A percentile compares a stretch with the other conserved stretches of the same genome.
These are phyloP conservation scores for Prunella strophiata DNA, from an alignment of 2,797 vertebrate species.

Conservation along the genomic window DNA sequence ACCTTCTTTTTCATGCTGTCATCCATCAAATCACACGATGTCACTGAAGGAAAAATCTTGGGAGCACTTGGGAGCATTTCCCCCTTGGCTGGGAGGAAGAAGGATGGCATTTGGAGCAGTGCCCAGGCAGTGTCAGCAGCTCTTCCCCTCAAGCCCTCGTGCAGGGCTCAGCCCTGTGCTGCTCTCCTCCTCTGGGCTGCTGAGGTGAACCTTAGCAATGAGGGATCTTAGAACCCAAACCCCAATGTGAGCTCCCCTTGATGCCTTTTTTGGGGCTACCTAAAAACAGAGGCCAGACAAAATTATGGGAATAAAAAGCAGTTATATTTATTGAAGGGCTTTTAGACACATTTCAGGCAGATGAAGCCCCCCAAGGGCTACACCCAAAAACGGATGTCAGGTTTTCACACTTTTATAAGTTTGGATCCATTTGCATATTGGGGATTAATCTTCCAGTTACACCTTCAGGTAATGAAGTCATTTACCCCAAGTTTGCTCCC, in stretches of 20 bases:
- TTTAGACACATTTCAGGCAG: background rate
- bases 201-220: background rate
- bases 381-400: background rate
- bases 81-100: background rate
- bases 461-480: background rate
- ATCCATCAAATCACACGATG: no score
- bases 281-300: background rate
- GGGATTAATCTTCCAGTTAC: accelerated
- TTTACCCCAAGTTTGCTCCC: background rate
- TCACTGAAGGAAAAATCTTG: background rate
- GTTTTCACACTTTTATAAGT: background rate
- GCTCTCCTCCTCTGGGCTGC: background rate
- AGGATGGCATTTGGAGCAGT: background rate
- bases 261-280: no score
- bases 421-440: background rate
- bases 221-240: background rate
- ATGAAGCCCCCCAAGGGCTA: accelerated
- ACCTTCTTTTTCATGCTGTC: accelerated
- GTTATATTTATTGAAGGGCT: background rate
- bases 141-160: background rate
- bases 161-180: background rate
- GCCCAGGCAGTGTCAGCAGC: background rate
- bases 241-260: accelerated
- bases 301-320: background rate
- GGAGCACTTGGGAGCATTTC: background rate